Percentiles rank a stretch among this genome's conserved stretches.
phyloP scores from a whole-genome alignment of 2,888 invertebrate genomes.

The Phragmatobia fuliginosa region DNA sequence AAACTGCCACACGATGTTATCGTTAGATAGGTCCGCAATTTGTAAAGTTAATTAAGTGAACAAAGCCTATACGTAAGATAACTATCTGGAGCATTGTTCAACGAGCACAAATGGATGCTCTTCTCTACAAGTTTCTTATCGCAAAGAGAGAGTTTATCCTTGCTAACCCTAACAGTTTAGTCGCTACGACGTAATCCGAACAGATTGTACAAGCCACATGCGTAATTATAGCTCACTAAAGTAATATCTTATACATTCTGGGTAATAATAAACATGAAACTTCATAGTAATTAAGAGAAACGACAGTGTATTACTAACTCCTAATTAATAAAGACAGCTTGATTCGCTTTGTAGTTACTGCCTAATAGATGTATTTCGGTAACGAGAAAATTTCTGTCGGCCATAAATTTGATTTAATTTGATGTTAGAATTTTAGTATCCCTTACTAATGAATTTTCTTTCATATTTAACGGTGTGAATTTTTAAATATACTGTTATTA shows the following conservation, averaged over 20 bases:
- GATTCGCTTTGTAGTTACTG: conserved; percentile 37
- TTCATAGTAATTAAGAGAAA: conserved; percentile 44
- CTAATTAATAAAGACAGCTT: conserved; percentile 45
- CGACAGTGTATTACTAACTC: conserved; percentile 35
- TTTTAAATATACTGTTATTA: too few relatives aligned
- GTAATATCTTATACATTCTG: conserved; percentile 42
- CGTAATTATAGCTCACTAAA: conserved; percentile 51
- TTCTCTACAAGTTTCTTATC: conserved; percentile 74
- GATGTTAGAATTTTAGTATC: background rate
- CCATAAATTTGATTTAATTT: conserved; percentile 3
- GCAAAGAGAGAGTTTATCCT: conserved; percentile 66
- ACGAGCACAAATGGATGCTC: conserved; percentile 67
- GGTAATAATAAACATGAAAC: conserved; percentile 44
- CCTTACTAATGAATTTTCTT: background rate
- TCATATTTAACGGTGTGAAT: background rate
- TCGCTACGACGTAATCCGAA: conserved; percentile 54
- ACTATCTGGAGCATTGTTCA: conserved; percentile 72
- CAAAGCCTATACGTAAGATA: conserved; percentile 74
- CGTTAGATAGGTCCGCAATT: conserved; percentile 69
- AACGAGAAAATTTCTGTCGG: background rate
- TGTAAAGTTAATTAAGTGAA: conserved; percentile 77
- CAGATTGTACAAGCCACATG: conserved; percentile 50
- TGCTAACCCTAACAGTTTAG: conserved; percentile 56
- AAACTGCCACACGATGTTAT: conserved; percentile 55
- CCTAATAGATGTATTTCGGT: conserved; percentile 32